phyloP scores from a whole-genome alignment of 2,888 invertebrate genomes.

The Acanthosepion pharaonis region DNA sequence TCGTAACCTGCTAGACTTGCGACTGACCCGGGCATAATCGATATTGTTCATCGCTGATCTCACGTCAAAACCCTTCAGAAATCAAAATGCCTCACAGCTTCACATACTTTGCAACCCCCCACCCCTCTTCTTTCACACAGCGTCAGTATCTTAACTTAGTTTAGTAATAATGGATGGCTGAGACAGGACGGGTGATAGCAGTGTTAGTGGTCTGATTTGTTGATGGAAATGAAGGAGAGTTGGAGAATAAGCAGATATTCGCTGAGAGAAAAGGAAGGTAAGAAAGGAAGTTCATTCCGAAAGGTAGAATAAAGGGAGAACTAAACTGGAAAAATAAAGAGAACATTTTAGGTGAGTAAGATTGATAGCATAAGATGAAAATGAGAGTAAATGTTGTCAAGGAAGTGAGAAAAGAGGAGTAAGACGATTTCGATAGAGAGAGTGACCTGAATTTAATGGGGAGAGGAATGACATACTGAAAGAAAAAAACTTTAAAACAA shows the following conservation, averaged over 20 bases:
- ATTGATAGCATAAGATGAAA: too few relatives aligned
- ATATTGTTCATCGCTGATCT: not conserved
- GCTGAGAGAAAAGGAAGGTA: not conserved
- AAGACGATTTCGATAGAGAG: too few relatives aligned
- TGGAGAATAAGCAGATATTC: not conserved
- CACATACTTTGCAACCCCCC: not conserved
- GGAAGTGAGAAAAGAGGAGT: too few relatives aligned
- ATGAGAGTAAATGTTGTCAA: too few relatives aligned
- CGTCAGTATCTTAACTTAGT: not conserved
- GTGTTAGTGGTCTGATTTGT: not conserved
- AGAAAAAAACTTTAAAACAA: too few relatives aligned
- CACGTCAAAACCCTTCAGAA: conserved; percentile 18
- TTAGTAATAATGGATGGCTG: not conserved
- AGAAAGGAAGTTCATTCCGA: too few relatives aligned
- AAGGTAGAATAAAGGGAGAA: too few relatives aligned
- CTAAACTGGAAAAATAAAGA: too few relatives aligned
- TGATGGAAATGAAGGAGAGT: not conserved
- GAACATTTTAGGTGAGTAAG: too few relatives aligned
- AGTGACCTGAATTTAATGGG: too few relatives aligned
- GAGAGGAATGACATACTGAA: too few relatives aligned
- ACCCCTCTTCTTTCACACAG: not conserved
- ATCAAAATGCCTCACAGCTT: not conserved
- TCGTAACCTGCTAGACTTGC: not conserved
- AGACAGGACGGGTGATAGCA: not conserved
- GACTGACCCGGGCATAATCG: conserved; percentile 16